phyloP scores from a whole-genome alignment of 1,140 invertebrate genomes.

The Drosophila tani region DNA sequence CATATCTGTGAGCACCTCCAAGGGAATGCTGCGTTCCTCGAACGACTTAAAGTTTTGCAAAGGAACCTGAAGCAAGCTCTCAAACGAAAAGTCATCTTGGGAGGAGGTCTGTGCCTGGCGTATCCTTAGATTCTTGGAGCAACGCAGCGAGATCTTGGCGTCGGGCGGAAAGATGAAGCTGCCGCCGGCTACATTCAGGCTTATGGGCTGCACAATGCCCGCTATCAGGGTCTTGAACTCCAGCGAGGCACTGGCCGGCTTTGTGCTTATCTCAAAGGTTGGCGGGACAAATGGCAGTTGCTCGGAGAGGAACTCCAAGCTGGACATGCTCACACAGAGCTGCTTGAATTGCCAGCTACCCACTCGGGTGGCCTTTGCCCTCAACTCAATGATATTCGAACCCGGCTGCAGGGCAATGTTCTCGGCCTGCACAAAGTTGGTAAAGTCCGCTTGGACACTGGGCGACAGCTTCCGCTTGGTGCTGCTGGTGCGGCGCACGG shows the following conservation, averaged over 20 bases:
- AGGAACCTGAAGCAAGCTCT: constrained; percentile 87
- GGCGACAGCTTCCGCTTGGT: constrained; percentile 86
- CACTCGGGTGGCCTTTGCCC: constrained; percentile 86
- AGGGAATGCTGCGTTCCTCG: constrained; percentile 87
- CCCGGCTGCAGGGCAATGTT: constrained; percentile 88
- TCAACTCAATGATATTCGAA: constrained; percentile 89
- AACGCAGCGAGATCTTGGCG: constrained; percentile 86
- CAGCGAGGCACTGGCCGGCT: constrained; percentile 85
- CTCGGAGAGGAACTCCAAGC: constrained; percentile 88
- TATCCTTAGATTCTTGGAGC: constrained; percentile 87
- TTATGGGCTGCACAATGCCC: constrained; percentile 89
- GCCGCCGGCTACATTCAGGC: constrained; percentile 89
- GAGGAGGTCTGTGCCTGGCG: constrained; percentile 59
- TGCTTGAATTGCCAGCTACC: constrained; percentile 83
- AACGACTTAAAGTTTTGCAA: constrained; percentile 90
- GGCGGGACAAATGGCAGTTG: constrained; percentile 74
- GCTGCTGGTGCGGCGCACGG: constrained; percentile 77
- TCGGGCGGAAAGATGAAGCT: constrained; percentile 87
- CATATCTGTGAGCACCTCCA: constrained; percentile 90
- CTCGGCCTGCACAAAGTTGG: constrained; percentile 86
- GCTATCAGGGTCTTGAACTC: constrained; percentile 88
- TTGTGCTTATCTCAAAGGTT: constrained; percentile 85
- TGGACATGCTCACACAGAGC: constrained; percentile 81
- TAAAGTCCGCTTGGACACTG: constrained; percentile 88
- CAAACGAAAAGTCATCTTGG: constrained; percentile 82